These are phyloP conservation scores for Tychaedon coryphoeus DNA, from an alignment of 2,113 vertebrate species.

Conservation along the genomic window DNA sequence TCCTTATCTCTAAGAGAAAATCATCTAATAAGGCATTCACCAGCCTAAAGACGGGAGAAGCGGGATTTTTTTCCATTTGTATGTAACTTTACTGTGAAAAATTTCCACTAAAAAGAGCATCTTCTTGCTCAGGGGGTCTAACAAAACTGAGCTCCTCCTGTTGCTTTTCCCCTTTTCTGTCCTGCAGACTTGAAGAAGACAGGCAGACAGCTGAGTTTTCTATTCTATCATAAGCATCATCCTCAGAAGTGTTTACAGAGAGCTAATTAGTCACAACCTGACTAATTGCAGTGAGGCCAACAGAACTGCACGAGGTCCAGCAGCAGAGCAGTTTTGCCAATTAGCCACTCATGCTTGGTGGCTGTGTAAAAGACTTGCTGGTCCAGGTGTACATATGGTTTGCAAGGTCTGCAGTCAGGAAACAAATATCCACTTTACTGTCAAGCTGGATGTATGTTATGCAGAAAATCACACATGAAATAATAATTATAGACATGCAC, in stretches of 20 bases:
- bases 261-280: background rate
- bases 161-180: background rate
- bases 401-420: background rate
- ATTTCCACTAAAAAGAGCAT: conserved; percentile 1
- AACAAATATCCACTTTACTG: background rate
- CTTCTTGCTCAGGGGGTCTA: background rate
- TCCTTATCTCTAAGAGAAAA: background rate
- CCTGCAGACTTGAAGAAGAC: background rate
- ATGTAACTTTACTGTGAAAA: conserved; percentile 4
- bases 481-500: background rate
- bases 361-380: fast-evolving
- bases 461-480: background rate
- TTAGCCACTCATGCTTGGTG: background rate
- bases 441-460: background rate
- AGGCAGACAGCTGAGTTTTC: background rate
- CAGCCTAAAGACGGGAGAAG: background rate
- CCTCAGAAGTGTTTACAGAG: conserved; percentile 13
- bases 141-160: background rate
- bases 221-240: background rate
- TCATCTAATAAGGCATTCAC: background rate
- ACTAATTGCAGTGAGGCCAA: background rate
- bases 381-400: background rate
- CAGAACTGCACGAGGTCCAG: background rate
- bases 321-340: background rate
- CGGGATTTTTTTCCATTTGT: background rate